Evolutionary conservation across 2,888 invertebrate genomes (phyloP), one percentile per base, ranked within the genome.

Genomic region (Drosophila macrospina): DNA sequence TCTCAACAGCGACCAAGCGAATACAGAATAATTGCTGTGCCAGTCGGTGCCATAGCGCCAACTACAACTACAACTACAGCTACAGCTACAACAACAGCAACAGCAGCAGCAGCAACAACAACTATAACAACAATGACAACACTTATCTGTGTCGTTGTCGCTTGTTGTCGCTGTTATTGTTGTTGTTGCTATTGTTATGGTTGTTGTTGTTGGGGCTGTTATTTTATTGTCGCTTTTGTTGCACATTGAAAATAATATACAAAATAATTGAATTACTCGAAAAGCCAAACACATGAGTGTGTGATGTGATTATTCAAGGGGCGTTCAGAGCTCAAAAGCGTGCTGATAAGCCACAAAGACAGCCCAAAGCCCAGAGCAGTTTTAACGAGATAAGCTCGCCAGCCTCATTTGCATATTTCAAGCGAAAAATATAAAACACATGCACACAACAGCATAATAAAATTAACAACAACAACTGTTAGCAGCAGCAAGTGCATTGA

Each of bases 41-140:
- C 90, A 91, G 91, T 88, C 90, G 84, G 90, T 90, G 89, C 91
- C 90, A 90, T 64, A 75, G 74, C 74, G 74, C 74, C 74, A 77
- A 75, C 74, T 72, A 75, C 61, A 59, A 74, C 74, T 59, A 42
- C 54, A n/a, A 50, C 51, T 59, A 41, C 56, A 32, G n/a, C n/a
- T n/a, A n/a, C n/a, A n/a, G n/a, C n/a, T n/a, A n/a, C n/a, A n/a
- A n/a, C n/a, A n/a, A n/a, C n/a, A n/a, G n/a, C 45, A 28, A 30
- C 61, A 66, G 44, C 11, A 26, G 26, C 34, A 24, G 11, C 34
- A 13, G 34, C 59, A 42, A 44, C 34, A 7, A 44, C 78, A 64
- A 59, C 66, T 57, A 60, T 65, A 65, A 59, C 55, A 52, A 71
- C 55, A 69, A 67, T 56, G 64, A 79, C 82, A 73, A 85, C 69